Evolutionary conservation across 2,888 invertebrate species (phyloP).

Genomic region (Ichneumoninae sp.): DNA sequence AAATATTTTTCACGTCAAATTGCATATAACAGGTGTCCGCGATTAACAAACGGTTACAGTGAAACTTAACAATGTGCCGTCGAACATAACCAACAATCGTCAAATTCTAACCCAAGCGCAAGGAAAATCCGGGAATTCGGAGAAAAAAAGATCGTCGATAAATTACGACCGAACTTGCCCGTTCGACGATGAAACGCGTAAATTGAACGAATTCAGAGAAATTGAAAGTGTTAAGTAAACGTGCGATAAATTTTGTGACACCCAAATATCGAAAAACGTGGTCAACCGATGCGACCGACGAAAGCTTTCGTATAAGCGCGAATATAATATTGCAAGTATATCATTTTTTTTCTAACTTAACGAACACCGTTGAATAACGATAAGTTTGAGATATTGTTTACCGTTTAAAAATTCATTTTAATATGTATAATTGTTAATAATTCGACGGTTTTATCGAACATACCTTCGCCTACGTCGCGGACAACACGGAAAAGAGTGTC

Average conservation of each 20-base stretch:
- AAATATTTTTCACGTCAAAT: neutral
- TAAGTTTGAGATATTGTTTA: conserved; percentile 24
- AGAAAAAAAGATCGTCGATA: neutral
- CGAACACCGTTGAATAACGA: conserved; percentile 3
- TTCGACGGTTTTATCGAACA: conserved; percentile 62
- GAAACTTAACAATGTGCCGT: conserved; percentile 2
- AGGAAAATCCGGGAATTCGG: neutral
- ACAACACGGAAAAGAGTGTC: conserved; percentile 72
- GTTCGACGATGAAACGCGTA: neutral
- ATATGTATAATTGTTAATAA: conserved; percentile 46
- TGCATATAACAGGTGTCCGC: neutral
- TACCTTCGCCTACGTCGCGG: conserved; percentile 76
- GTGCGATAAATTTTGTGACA: neutral
- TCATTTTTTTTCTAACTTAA: neutral
- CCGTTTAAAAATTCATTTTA: conserved; percentile 13
- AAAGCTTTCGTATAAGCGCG: conserved; percentile 13
- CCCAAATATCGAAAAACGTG: conserved; percentile 39
- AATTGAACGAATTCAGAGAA: neutral
- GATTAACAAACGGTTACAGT: neutral
- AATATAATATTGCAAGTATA: conserved; percentile 15
- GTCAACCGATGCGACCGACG: neutral
- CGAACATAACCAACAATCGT: neutral
- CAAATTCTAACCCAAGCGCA: neutral
- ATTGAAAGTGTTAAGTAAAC: neutral
- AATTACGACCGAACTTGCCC: neutral